These are phyloP conservation scores for Oriolus oriolus DNA, from an alignment of 2,113 vertebrate species.

Conservation along the genomic window DNA sequence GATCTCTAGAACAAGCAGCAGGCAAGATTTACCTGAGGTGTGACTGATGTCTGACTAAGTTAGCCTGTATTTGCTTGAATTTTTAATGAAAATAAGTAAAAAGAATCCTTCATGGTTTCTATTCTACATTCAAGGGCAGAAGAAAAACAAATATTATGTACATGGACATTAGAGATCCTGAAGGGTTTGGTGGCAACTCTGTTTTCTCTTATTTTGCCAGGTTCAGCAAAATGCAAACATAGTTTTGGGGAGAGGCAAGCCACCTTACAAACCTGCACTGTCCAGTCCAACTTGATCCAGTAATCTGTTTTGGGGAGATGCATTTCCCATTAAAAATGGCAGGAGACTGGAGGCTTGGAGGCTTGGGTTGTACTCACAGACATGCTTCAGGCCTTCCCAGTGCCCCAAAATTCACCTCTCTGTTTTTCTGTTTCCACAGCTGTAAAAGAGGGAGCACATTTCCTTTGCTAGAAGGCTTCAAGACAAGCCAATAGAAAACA, in stretches of 20 bases:
- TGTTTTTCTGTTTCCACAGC: neutral
- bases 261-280: neutral
- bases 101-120: neutral
- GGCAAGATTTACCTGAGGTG: neutral
- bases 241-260: neutral
- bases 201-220: neutral
- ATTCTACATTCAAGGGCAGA: neutral
- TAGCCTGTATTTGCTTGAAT: neutral
- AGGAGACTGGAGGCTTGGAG: neutral
- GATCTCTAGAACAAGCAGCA: neutral
- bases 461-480: neutral
- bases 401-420: neutral
- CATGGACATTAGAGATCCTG: neutral
- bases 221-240: neutral
- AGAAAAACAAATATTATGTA: neutral
- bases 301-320: neutral
- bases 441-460: neutral
- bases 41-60: neutral
- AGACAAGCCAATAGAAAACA: neutral
- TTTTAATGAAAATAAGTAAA: neutral
- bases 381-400: neutral
- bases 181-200: neutral
- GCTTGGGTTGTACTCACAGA: neutral
- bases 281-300: neutral
- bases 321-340: neutral